These are phyloP conservation scores for Entosphenus tridentatus DNA, from an alignment of 2,113 vertebrate species.

Conservation along the genomic window DNA sequence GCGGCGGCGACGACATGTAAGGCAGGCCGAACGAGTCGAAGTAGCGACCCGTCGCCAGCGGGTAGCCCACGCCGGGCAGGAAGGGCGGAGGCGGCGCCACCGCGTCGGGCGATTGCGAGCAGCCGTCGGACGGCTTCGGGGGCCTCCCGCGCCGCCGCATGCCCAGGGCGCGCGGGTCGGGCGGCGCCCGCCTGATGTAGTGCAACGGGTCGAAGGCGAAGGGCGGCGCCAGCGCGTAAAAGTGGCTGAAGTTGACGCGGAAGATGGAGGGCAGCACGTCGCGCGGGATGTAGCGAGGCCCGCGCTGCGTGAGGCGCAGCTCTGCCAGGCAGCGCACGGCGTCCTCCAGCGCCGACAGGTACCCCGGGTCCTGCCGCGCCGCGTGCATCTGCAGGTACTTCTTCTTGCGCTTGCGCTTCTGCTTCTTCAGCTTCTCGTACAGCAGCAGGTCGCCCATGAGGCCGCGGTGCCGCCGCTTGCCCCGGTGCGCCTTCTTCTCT, in stretches of 20 bases:
- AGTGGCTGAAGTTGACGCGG: slow-evolving; percentile 49
- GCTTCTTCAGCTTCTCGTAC: slow-evolving; percentile 58
- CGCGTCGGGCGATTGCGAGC: too few species aligned
- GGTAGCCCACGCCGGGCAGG: slow-evolving; percentile 75
- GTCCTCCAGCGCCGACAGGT: slow-evolving; percentile 64
- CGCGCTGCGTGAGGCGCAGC: slow-evolving; percentile 55
- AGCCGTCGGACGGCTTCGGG: slow-evolving; percentile 48
- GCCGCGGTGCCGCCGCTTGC: slow-evolving; percentile 41
- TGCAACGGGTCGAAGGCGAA: slow-evolving; percentile 53
- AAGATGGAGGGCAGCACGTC: slow-evolving; percentile 73
- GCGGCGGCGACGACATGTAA: slow-evolving; percentile 27
- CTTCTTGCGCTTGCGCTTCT: slow-evolving; percentile 83
- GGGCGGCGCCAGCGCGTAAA: slow-evolving; percentile 40
- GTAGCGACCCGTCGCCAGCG: slow-evolving; percentile 45
- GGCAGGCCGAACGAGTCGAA: slow-evolving; percentile 84
- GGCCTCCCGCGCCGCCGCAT: slow-evolving; percentile 30
- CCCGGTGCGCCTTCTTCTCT: slow-evolving; percentile 70
- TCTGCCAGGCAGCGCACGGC: slow-evolving; percentile 51
- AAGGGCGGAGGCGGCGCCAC: slow-evolving; percentile 35
- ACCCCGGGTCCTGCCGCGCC: slow-evolving; percentile 60
- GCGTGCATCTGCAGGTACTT: slow-evolving; percentile 54
- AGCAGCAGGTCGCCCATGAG: slow-evolving; percentile 30
- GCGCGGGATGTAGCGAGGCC: slow-evolving; percentile 36
- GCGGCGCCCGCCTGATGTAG: slow-evolving; percentile 47
- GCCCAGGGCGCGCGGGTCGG: neutral